Evolutionary conservation across 1,140 invertebrate species (phyloP).

Genomic region (Phymastichus coffea): DNA sequence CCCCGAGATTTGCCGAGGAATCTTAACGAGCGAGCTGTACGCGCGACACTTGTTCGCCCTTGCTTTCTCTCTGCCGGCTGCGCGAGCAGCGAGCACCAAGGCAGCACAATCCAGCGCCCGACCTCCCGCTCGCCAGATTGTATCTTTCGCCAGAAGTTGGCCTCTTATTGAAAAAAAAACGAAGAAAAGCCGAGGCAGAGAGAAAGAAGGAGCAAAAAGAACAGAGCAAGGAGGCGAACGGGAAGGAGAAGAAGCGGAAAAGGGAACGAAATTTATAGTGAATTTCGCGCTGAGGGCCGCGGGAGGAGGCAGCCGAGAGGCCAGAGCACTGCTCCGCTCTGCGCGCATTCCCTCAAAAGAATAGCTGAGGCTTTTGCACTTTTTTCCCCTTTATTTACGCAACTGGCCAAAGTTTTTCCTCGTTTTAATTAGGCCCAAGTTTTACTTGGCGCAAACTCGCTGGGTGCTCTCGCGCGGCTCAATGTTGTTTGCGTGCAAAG

Average conservation of each 20-base stretch:
- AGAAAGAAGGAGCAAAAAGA: slow-evolving; percentile 15
- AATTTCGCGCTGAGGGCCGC: slow-evolving; percentile 1
- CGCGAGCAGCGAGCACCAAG: background rate
- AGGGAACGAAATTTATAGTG: slow-evolving; percentile 12
- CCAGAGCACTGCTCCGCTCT: background rate
- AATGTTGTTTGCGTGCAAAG: background rate
- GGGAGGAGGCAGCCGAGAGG: too few species aligned
- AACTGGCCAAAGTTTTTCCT: background rate
- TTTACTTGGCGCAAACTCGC: background rate
- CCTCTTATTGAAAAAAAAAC: slow-evolving; percentile 17
- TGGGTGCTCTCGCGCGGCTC: too few species aligned
- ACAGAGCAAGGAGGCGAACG: background rate
- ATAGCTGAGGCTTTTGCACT: too few species aligned
- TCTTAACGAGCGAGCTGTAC: slow-evolving; percentile 11
- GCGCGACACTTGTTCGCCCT: background rate
- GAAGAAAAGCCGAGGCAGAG: slow-evolving; percentile 9
- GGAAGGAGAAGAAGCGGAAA: background rate
- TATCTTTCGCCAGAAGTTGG: slow-evolving; percentile 13
- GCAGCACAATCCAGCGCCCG: background rate
- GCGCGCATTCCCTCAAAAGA: slow-evolving; percentile 9
- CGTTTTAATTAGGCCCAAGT: slow-evolving; percentile 11
- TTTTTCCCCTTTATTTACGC: background rate
- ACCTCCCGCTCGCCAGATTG: too few species aligned
- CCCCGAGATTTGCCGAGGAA: slow-evolving; percentile 18
- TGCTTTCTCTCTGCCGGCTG: background rate